phyloP scores from a whole-genome alignment of 2,113 vertebrate genomes.

The Limnothrissa miodon region DNA sequence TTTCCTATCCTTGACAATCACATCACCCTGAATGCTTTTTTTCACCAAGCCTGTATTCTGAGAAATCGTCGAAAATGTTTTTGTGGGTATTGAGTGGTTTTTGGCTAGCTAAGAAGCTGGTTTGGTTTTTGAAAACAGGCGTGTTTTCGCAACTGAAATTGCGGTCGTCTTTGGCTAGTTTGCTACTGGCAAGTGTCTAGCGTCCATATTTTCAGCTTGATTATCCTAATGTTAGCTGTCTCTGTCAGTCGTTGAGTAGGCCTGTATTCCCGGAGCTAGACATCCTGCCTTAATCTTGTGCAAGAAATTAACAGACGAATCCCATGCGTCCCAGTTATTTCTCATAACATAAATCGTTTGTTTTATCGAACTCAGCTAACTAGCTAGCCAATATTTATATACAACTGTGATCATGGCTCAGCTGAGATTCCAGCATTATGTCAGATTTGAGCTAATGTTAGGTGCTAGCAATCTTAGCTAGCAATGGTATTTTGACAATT shows the following conservation, averaged over 20 bases:
- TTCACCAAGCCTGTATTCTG: background rate
- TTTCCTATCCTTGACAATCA: conserved; percentile 34
- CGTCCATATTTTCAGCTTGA: conserved; percentile 7
- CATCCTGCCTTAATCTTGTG: background rate
- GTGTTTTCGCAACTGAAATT: background rate
- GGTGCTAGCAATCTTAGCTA: background rate
- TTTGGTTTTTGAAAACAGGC: conserved; percentile 2
- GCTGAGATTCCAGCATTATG: conserved; percentile 26
- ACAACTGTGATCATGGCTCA: conserved; percentile 32
- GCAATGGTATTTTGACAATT: background rate
- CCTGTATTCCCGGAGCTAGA: background rate
- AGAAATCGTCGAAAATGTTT: background rate
- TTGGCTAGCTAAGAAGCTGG: background rate
- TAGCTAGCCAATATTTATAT: conserved; percentile 37
- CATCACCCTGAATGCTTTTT: conserved; percentile 22
- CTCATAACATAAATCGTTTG: background rate
- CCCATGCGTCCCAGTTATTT: background rate
- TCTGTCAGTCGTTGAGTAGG: conserved; percentile 3
- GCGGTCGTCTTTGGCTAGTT: background rate
- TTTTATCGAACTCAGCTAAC: conserved; percentile 52
- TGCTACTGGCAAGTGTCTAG: background rate
- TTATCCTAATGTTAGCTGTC: background rate
- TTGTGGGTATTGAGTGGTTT: background rate
- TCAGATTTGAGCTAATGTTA: background rate
- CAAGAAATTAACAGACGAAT: background rate